phyloP scores from a whole-genome alignment of 2,888 invertebrate species.

The Antheraea assamensis region DNA sequence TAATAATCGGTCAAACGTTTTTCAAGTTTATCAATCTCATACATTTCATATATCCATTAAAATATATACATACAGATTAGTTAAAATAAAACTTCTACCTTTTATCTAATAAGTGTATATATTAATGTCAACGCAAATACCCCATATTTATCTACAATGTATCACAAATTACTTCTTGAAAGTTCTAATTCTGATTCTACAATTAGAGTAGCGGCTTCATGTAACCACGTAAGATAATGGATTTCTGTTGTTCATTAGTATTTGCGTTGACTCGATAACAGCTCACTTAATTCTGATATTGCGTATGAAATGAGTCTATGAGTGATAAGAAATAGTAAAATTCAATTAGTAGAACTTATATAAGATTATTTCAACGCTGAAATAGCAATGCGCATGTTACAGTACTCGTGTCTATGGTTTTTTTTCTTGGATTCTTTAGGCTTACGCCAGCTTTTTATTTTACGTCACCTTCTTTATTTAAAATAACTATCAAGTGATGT shows the following conservation, averaged over 20 bases:
- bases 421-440: no score
- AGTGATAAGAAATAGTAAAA: neutral
- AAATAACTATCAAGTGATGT: no score
- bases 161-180: constrained; percentile 12
- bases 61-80: no score
- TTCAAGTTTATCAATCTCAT: no score
- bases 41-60: no score
- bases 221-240: constrained; percentile 18
- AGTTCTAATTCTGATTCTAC: constrained; percentile 14
- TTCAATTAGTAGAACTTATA: neutral
- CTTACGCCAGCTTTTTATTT: no score
- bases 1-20: no score
- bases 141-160: neutral
- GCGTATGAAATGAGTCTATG: neutral
- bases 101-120: neutral
- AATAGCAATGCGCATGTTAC: neutral
- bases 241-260: constrained; percentile 18
- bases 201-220: constrained; percentile 17
- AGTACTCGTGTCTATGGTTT: neutral
- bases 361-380: neutral
- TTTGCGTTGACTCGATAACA: constrained; percentile 11
- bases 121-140: neutral
- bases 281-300: neutral
- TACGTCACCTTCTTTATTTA: no score
- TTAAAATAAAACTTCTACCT: no score